Conservation (phyloP, 2,888 invertebrate species). For the Tipula unca region DNA sequence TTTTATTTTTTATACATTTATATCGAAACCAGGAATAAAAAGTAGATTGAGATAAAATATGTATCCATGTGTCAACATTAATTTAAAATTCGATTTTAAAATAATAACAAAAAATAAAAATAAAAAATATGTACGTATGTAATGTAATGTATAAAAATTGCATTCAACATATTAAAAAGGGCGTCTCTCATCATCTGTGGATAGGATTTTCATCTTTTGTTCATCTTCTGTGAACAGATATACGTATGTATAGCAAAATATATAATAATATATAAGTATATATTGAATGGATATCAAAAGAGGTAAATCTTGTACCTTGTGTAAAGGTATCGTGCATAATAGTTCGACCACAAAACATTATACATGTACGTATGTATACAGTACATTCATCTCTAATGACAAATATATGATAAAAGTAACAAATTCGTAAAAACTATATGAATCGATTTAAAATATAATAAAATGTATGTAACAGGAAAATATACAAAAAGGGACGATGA, state of each 20-base stretch:
- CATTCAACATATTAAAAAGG: conserved; percentile 9
- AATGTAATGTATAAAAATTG: conserved; percentile 1
- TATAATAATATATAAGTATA: not conserved
- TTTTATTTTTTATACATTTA: not conserved
- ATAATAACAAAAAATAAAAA: not conserved
- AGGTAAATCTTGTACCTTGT: not conserved
- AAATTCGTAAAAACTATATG: not conserved
- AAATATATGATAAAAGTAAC: not conserved
- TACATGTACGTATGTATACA: not conserved
- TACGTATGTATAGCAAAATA: not conserved
- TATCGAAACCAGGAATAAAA: not conserved
- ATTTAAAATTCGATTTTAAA: conserved; percentile 18
- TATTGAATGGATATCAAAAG: not conserved
- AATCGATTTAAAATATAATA: not conserved
- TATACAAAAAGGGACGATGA: not conserved
- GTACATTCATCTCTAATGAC: not conserved
- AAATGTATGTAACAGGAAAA: not conserved
- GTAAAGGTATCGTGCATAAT: not conserved
- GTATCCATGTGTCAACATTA: conserved; percentile 19
- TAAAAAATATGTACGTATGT: not conserved
- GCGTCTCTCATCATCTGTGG: not conserved
- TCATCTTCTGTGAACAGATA: not conserved
- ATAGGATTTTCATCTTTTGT: conserved; percentile 1
- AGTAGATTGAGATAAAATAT: conserved; percentile 17
- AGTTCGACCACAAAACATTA: not conserved